Evolutionary conservation across 2,888 invertebrate genomes (phyloP), one percentile per base, ranked within the genome.

Genomic region (Lepeophtheirus nordmannii): DNA sequence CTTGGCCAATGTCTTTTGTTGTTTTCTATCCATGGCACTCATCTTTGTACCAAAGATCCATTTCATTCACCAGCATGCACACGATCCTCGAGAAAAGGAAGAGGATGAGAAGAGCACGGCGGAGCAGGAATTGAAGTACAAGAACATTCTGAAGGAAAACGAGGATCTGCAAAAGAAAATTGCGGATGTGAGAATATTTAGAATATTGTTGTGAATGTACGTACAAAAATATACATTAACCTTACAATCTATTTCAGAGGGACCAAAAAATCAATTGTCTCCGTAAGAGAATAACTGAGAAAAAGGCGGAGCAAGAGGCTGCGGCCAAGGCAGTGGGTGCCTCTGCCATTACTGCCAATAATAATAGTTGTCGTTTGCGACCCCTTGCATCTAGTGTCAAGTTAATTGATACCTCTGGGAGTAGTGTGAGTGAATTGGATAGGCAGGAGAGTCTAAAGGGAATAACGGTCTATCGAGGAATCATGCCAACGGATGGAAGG

Each of bases 1-100:
- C 10, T 81, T 94, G 67, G 92, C 96, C 68, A 94, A 97, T 72
- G 88, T 96, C 71, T 92, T 97, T 78, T 97, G 96, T 79, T 92
- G 93, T 78, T 94, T 94, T 79, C 84, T 98, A 69, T 94, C 96
- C 75, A 92, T 98, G 89, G 91, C 96, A 67, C 84, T 98, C 72
- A 91, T 98, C 74, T 98, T 97, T 80, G 87, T 94, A 73, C 97
- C 97, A 71, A 98, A 98, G 84, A 92, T 89, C 23, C 20, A 53
- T 9, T 64, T 56, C 23, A 56, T 64, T 20, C 53, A 37, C 53
- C n/a, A 64, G 37, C 64, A 56, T 23, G 56, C 22, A 11, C 53
- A 64, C 14, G 64, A 46, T 30, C 57, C 53, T 11, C 53, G 57
- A 56, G 53, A 64, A 14, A 64, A 64, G 17, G 57, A 64, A 20